These are phyloP conservation scores for Heliopora coerulea DNA, from an alignment of 92 coral and sea anemone genomes.

Conservation along the genomic window DNA sequence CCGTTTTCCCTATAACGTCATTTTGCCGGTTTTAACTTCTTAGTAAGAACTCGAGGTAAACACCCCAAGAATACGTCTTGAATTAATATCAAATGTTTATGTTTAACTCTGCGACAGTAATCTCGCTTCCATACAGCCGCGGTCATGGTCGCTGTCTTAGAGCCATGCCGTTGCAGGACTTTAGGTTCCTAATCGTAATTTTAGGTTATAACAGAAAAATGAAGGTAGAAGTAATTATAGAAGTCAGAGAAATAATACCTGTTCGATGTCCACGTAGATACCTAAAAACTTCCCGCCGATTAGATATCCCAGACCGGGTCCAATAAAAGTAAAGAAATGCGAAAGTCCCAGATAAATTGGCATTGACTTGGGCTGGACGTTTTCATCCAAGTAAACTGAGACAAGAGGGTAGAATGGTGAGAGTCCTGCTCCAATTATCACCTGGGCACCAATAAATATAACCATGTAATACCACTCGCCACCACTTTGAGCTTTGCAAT, in stretches of 20 bases:
- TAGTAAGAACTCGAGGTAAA: no score
- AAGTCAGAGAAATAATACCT: no score
- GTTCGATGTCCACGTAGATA: constrained; percentile 68
- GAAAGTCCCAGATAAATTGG: constrained; percentile 82
- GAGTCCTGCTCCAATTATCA: constrained; percentile 92
- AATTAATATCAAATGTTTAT: no score
- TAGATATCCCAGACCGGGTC: constrained; percentile 82
- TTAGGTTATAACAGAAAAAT: background rate
- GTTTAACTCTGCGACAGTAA: no score
- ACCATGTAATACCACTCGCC: constrained; percentile 68
- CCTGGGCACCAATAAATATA: constrained; percentile 65
- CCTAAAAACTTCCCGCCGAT: constrained; percentile 73
- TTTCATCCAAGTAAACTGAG: constrained; percentile 93
- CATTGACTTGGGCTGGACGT: constrained; percentile 73
- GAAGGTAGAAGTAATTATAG: no score
- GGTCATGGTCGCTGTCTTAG: no score
- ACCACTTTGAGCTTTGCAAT: constrained; percentile 61
- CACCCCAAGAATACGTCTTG: no score
- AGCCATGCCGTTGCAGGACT: no score
- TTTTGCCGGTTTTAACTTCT: no score
- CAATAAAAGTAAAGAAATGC: constrained; percentile 62
- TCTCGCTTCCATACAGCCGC: no score
- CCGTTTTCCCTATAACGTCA: no score
- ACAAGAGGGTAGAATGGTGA: constrained; percentile 86
- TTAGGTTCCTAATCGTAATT: background rate